Conservation (phyloP, 1,140 invertebrate species). For the Hermetia illucens region DNA sequence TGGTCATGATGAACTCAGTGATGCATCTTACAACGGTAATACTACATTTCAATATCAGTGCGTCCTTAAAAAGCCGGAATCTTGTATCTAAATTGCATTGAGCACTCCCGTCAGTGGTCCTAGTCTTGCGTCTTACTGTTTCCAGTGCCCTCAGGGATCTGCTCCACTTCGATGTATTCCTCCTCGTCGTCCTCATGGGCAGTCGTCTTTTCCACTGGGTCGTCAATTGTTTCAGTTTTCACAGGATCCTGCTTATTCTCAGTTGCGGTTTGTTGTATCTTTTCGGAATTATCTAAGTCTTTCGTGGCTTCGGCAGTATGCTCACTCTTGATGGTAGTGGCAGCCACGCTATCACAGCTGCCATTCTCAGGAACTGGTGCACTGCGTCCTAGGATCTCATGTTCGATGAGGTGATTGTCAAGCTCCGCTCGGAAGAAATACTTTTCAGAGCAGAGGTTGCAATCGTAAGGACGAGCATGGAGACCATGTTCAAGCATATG, state of each 20-base stretch:
- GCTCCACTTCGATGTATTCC: conserved; percentile 30
- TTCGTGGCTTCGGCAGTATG: too few species aligned
- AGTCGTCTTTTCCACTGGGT: conserved; percentile 4
- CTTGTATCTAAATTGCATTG: too few species aligned
- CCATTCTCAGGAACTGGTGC: conserved; percentile 1
- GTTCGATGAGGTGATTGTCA: conserved; percentile 55
- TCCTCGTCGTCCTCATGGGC: conserved; percentile 18
- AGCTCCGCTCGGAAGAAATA: conserved; percentile 87
- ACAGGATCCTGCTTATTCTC: conserved; percentile 4
- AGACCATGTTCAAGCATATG: conserved; percentile 75
- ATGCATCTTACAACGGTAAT: too few species aligned
- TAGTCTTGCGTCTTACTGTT: background rate
- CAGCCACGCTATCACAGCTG: conserved; percentile 9
- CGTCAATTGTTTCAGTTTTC: conserved; percentile 17
- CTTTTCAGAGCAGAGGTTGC: conserved; percentile 61
- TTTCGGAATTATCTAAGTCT: too few species aligned
- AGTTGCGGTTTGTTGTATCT: background rate
- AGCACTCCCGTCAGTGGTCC: too few species aligned
- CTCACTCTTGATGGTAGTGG: conserved; percentile 6
- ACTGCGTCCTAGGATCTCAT: conserved; percentile 9
- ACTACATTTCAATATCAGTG: too few species aligned
- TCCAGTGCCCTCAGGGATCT: conserved; percentile 12
- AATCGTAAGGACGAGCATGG: conserved; percentile 67
- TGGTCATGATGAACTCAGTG: too few species aligned
- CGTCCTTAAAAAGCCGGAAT: too few species aligned